Evolutionary conservation across 53 echinoderm and acorn worm species (phyloP), one percentile per base, ranked within the genome.

Genomic region (Luidia sarsii): DNA sequence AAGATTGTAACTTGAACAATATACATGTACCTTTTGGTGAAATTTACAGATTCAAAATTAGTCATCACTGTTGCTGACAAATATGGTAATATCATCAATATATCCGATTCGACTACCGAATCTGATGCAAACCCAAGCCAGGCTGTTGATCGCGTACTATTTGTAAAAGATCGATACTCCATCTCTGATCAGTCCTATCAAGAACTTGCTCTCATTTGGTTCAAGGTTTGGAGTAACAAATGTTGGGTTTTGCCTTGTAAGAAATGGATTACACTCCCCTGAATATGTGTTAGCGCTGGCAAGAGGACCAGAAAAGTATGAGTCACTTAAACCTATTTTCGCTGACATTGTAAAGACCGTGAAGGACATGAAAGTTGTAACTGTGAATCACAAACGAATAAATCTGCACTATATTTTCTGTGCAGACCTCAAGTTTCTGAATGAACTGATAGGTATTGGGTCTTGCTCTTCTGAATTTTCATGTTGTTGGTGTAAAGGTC

Each of bases 401-500:
- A 64, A 80, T 14, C 21, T 64, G 14, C 63, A 80, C 1, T 80
- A 39, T 28, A 80, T 19, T 4, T 82, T 70, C 5, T 82, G 82
- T 82, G 82, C 82, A 8, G 68, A 68, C 23, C 68, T 82, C 21
- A 82, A 82, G 24, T 65, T 65, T 65, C 34, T 81, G 0, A 81
- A 81, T 33, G 81, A 82, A 67, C 10, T 67, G 30, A 67, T 82
- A 68, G 82, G 68, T 20, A 67, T 82, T 16, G 39, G 82, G 8
- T 52, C 53, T 18, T 66, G 82, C 36, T 82, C 67, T 51, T 5
- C 18, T 50, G 54, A 65, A 22, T 49, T 68, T 55, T 39, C 52
- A n/a, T 82, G 82, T 34, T 64, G 65, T 19, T 82, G 82, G 70
- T 83, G 83, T 32, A 83, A 83, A 45, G 83, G 37, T 60, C 70